Percentiles rank a stretch among this genome's conserved stretches.
Conservation (phyloP, 1,140 invertebrate species). For the Chlorops oryzae region DNA sequence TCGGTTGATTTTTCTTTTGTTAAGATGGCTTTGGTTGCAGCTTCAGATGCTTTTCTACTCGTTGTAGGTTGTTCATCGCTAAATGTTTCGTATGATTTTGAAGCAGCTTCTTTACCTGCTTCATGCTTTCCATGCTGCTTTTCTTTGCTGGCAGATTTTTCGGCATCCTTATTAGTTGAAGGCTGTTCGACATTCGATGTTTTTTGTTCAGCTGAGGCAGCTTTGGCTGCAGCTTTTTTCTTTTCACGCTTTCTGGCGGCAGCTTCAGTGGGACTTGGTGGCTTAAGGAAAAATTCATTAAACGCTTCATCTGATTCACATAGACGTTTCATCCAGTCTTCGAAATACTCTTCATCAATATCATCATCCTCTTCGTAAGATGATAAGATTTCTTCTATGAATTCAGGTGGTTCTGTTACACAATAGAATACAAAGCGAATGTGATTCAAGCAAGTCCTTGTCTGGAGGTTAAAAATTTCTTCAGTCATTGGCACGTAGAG, state of each 20-base stretch:
- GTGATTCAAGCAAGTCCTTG: slow-evolving; percentile 30
- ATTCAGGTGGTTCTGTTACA: slow-evolving; percentile 30
- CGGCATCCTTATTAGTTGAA: no score
- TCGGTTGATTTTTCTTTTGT: background rate
- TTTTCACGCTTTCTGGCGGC: background rate
- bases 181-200: no score
- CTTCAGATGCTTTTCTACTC: background rate
- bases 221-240: background rate
- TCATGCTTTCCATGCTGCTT: no score
- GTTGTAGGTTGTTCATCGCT: background rate
- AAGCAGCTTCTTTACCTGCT: no score
- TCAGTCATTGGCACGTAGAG: slow-evolving; percentile 16
- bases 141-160: no score
- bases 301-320: background rate
- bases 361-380: slow-evolving; percentile 26
- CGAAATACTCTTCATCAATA: no score
- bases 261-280: background rate
- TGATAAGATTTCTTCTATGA: slow-evolving; percentile 15
- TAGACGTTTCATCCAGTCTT: background rate
- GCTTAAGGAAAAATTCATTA: background rate
- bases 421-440: slow-evolving; percentile 35
- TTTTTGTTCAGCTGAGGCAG: no score
- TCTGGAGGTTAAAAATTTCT: slow-evolving; percentile 27
- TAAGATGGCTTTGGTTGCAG: background rate
- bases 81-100: no score